Evolutionary conservation across 2,113 vertebrate species (phyloP).

Genomic region (Willisornis vidua): DNA sequence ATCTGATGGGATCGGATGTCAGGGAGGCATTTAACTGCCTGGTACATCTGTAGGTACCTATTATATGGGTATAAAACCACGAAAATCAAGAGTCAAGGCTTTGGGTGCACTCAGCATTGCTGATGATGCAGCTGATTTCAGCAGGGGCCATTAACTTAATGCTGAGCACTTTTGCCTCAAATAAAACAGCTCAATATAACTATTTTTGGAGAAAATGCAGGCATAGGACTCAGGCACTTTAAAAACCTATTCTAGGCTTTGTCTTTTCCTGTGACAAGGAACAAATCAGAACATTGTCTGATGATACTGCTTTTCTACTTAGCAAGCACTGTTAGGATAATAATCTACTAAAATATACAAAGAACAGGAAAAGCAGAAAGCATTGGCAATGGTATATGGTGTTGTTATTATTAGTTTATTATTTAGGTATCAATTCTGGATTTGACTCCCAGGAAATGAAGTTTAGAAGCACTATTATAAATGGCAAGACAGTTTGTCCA

Average conservation of each 20-base stretch:
- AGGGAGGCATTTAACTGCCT: too few relatives aligned
- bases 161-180: slow-evolving; percentile 20
- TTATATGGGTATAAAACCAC: background rate
- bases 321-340: background rate
- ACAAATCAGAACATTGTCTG: background rate
- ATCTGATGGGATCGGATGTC: too few relatives aligned
- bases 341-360: background rate
- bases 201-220: slow-evolving; percentile 55
- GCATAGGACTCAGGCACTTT: background rate
- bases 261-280: slow-evolving; percentile 41
- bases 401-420: background rate
- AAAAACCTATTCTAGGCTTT: slow-evolving; percentile 20
- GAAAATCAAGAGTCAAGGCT: background rate
- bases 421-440: background rate
- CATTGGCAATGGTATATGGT: background rate
- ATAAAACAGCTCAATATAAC: slow-evolving; percentile 58
- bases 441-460: background rate
- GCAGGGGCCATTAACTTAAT: slow-evolving; percentile 50
- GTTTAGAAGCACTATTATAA: background rate
- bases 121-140: slow-evolving; percentile 51
- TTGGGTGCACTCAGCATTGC: background rate
- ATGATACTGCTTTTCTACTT: slow-evolving; percentile 15
- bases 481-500: background rate
- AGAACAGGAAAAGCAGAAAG: background rate
- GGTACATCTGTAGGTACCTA: background rate